Conservation (phyloP, 2,797 vertebrate genomes). For the Macrochelys suwanniensis region DNA sequence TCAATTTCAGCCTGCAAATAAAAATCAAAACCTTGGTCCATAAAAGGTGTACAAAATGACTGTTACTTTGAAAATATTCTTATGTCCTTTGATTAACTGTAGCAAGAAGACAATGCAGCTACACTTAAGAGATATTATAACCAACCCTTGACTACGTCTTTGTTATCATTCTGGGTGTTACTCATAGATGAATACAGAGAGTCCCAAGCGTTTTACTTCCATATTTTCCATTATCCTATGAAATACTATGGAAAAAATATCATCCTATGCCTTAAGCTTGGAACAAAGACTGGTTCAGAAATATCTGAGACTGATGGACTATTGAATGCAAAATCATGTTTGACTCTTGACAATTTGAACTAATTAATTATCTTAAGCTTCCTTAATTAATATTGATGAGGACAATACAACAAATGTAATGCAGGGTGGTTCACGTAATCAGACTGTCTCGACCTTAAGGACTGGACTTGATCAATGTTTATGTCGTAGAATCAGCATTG, state of each 20-base stretch:
- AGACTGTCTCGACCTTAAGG: neutral
- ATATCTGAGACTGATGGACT: neutral
- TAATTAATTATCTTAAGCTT: neutral
- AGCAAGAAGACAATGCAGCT: neutral
- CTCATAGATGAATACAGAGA: neutral
- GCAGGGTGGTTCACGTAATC: neutral
- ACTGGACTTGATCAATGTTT: neutral
- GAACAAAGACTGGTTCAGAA: neutral
- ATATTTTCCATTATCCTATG: neutral
- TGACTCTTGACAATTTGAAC: neutral
- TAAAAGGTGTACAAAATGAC: neutral
- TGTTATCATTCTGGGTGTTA: neutral
- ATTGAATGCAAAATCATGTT: neutral
- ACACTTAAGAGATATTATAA: neutral
- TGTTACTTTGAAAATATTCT: neutral
- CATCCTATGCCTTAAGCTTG: neutral
- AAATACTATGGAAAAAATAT: neutral
- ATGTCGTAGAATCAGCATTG: neutral
- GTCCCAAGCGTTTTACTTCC: neutral
- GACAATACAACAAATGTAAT: neutral
- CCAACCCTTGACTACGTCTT: neutral
- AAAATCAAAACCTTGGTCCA: neutral
- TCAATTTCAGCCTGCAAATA: neutral
- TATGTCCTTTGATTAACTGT: neutral
- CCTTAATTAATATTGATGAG: neutral